Percentiles rank a stretch among this genome's conserved stretches.
These are phyloP conservation scores for Mizuhopecten yessoensis DNA, from an alignment of 1,140 invertebrate species.

Conservation along the genomic window DNA sequence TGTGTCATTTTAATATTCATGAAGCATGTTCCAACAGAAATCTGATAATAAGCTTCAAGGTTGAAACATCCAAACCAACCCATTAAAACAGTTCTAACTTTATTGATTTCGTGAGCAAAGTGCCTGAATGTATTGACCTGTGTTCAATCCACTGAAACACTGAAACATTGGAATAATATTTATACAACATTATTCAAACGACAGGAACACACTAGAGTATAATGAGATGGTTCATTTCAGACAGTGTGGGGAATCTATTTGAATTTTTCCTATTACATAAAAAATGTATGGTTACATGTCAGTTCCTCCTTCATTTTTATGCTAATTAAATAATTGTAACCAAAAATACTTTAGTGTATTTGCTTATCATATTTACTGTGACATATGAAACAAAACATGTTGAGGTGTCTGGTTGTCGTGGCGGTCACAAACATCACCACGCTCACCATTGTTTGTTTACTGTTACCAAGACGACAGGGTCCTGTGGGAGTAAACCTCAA, in stretches of 20 bases:
- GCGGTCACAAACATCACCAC: neutral
- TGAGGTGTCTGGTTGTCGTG: neutral
- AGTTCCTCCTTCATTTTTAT: neutral
- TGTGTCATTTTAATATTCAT: too few relatives aligned
- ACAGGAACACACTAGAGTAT: neutral
- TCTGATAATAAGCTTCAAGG: too few relatives aligned
- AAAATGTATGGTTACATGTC: constrained; percentile 9
- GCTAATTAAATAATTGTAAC: neutral
- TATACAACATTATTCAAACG: neutral
- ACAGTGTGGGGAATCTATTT: neutral
- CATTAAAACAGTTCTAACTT: too few relatives aligned
- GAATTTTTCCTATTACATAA: neutral
- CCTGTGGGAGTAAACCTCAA: neutral
- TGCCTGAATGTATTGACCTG: too few relatives aligned
- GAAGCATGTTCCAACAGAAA: too few relatives aligned
- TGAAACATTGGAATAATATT: too few relatives aligned
- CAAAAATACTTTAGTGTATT: neutral
- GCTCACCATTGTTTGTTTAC: neutral
- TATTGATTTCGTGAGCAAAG: too few relatives aligned
- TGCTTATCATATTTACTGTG: neutral
- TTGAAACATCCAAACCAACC: too few relatives aligned
- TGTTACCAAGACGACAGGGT: neutral
- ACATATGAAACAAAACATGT: neutral
- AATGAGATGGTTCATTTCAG: neutral
- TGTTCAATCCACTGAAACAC: too few relatives aligned